Evolutionary conservation across 2,113 vertebrate genomes (phyloP), one percentile per base, ranked within the genome.

Genomic region (Nyctibius bracteatus): DNA sequence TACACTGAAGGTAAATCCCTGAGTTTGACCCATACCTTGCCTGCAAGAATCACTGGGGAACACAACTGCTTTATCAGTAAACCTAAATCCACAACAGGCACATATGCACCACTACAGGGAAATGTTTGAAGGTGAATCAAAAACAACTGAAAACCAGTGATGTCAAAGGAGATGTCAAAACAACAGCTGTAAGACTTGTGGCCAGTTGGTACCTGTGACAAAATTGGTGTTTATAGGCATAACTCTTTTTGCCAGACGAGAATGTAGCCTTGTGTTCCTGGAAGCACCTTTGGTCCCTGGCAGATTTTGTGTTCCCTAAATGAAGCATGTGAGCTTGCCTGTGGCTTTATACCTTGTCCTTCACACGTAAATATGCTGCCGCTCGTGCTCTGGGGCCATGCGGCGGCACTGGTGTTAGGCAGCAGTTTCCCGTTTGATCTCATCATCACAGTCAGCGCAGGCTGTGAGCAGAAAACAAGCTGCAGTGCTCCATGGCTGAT

Each of bases 401-500:
- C 4, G 9, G 58, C 2, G 5, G 31, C 30, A 65, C 15, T 2
- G 6, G 71, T 2, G 1, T 47, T 20, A 52, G 63, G 81, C 5
- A 0, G 47, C 39, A 47, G 15, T 65, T 84, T 77, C 41, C 25
- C 2, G 0, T 77, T 73, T 52, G 72, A 30, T 68, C 24, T 77
- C 2, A 0, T 55, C 8, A 1, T 72, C 20, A 2, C 27, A 39
- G 44, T 33, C 43, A 67, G 30, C 0, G 0, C 8, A 25, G 63
- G 18, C 54, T 77, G 58, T 0, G 0, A 43, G 33, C 11, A 6
- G 47, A 77, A 79, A 55, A 66, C 62, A 80, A 68, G 44, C 49
- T 80, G 22, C 17, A 10, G 9, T 24, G 49, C 27, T 67, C 0
- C 0, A 9, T 71, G 70, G 18, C 79, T 88, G 39, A 43, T 67